Evolutionary conservation across 2,797 vertebrate species (phyloP).

Genomic region (Dipus sagitta): DNA sequence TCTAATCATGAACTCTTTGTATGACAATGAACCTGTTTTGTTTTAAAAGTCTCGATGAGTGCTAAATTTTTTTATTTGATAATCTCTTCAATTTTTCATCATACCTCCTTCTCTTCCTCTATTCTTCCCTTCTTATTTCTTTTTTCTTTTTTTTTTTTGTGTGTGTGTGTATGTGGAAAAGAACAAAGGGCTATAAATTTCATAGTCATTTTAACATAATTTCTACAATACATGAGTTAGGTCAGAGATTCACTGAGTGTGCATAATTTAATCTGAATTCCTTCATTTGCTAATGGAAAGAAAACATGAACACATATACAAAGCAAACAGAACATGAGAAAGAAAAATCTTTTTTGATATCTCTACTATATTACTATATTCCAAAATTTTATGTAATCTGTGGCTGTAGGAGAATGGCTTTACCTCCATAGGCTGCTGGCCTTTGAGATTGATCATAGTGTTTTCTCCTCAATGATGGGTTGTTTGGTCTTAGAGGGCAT

Average conservation of each 20-base stretch:
- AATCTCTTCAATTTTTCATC: background rate
- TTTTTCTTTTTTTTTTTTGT: background rate
- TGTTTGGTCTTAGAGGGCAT: background rate
- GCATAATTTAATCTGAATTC: slow-evolving; percentile 52
- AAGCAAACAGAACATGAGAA: background rate
- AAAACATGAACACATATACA: slow-evolving; percentile 3
- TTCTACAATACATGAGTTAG: background rate
- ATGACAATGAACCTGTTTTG: slow-evolving; percentile 26
- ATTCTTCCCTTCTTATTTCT: too few relatives aligned
- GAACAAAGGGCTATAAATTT: background rate
- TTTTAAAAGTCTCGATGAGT: background rate
- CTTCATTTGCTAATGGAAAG: background rate
- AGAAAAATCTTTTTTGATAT: background rate
- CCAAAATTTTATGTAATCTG: slow-evolving; percentile 31
- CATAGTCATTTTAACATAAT: slow-evolving; percentile 58
- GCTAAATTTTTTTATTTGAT: background rate
- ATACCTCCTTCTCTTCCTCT: accelerated
- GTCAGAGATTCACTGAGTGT: slow-evolving; percentile 36
- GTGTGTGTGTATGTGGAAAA: background rate
- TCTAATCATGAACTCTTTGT: slow-evolving; percentile 7
- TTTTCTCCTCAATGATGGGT: background rate
- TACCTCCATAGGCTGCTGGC: background rate
- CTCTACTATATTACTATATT: background rate
- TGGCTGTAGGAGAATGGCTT: background rate
- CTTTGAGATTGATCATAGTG: background rate